phyloP scores from a whole-genome alignment of 1,140 invertebrate species.

The Anoplophora glabripennis region DNA sequence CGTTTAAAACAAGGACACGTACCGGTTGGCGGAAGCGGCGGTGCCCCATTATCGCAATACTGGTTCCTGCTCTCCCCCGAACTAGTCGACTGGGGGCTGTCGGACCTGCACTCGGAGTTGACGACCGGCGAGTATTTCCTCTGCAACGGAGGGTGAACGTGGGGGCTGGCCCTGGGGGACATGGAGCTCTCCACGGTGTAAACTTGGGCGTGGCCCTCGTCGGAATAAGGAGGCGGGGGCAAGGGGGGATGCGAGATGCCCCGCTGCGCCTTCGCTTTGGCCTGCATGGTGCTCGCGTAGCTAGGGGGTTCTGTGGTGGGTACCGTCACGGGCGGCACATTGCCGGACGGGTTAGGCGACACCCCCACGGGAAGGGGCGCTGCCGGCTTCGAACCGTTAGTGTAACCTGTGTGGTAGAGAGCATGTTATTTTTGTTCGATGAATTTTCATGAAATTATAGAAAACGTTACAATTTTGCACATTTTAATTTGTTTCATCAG shows the following conservation, averaged over 20 bases:
- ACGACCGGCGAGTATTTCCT: constrained; percentile 63
- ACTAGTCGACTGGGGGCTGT: constrained; percentile 56
- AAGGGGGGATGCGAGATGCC: constrained; percentile 61
- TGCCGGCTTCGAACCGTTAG: constrained; percentile 54
- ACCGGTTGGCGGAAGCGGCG: constrained; percentile 51
- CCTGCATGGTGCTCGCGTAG: constrained; percentile 89
- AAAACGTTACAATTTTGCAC: too few species aligned
- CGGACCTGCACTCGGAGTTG: constrained; percentile 57
- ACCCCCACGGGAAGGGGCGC: constrained; percentile 54
- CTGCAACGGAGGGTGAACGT: constrained; percentile 58
- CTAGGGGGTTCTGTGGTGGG: constrained; percentile 87
- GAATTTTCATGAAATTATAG: too few species aligned
- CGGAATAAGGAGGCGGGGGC: constrained; percentile 68
- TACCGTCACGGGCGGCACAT: constrained; percentile 51
- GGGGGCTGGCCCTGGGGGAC: constrained; percentile 52
- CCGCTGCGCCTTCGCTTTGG: constrained; percentile 65
- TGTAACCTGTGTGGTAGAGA: constrained; percentile 39
- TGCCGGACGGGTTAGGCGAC: constrained; percentile 41
- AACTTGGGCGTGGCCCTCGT: constrained; percentile 44
- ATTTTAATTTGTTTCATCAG: too few species aligned
- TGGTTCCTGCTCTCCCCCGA: constrained; percentile 50
- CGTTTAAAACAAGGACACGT: constrained; percentile 10
- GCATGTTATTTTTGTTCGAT: too few species aligned
- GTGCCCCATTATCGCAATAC: constrained; percentile 50
- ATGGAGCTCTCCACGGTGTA: constrained; percentile 51